phyloP scores from a whole-genome alignment of 2,888 invertebrate species.

The Pachliopta kotzebuea region DNA sequence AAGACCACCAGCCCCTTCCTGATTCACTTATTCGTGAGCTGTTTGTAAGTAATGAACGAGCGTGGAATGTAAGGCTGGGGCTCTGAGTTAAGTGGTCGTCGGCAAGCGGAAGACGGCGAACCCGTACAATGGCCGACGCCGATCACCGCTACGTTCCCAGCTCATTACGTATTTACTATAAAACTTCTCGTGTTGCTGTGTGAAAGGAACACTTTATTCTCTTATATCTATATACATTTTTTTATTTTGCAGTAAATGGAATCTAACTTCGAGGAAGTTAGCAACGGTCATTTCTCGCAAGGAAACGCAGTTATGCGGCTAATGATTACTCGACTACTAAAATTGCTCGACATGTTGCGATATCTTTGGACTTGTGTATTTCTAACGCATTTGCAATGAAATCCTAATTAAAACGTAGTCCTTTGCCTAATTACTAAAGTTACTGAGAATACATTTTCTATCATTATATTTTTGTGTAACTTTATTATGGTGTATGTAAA shows the following conservation, averaged over 20 bases:
- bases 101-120: conserved; percentile 68
- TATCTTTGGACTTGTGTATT: conserved; percentile 12
- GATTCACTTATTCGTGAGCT: conserved; percentile 41
- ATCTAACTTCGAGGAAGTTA: conserved; percentile 33
- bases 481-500: too few species aligned
- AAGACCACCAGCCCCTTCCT: conserved; percentile 44
- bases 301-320: conserved; percentile 27
- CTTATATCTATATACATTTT: conserved; percentile 32
- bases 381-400: conserved; percentile 11
- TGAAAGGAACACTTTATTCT: conserved; percentile 38
- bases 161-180: conserved; percentile 74
- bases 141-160: conserved; percentile 71
- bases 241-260: conserved; percentile 32
- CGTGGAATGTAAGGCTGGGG: conserved; percentile 49
- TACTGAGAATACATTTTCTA: background rate
- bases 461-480: too few species aligned
- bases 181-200: conserved; percentile 57
- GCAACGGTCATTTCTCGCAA: conserved; percentile 29
- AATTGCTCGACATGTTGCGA: conserved; percentile 23
- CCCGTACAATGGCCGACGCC: conserved; percentile 71
- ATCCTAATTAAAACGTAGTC: conserved; percentile 8
- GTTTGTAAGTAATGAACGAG: conserved; percentile 45
- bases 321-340: conserved; percentile 25
- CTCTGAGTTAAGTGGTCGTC: conserved; percentile 53
- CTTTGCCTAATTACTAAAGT: conserved; percentile 2